Percentiles rank a stretch among this genome's conserved stretches.
Conservation (phyloP, 2,888 invertebrate species). For the Adela reaumurella region DNA sequence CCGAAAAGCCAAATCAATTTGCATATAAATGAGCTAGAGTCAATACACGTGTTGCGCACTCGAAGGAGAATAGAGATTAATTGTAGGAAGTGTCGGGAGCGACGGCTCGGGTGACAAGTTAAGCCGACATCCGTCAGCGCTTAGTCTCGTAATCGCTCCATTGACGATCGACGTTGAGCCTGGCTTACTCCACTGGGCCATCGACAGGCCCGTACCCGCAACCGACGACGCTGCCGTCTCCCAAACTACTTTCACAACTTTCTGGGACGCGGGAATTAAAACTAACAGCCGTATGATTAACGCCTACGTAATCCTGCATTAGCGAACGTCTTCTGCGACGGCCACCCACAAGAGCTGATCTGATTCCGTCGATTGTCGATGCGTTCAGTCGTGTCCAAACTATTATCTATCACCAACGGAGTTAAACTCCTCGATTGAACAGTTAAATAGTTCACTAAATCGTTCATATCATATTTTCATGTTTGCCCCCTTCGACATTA, state of each 20-base stretch:
- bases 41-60: slow-evolving; percentile 48
- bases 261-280: background rate
- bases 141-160: slow-evolving; percentile 41
- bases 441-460: too few species aligned
- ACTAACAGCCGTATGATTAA: background rate
- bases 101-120: slow-evolving; percentile 38
- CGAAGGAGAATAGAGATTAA: slow-evolving; percentile 47
- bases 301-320: background rate
- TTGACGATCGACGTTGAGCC: slow-evolving; percentile 52
- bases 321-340: background rate
- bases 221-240: background rate
- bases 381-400: background rate
- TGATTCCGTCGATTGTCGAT: background rate
- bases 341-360: background rate
- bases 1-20: slow-evolving; percentile 20
- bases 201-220: slow-evolving; percentile 22
- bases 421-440: too few species aligned
- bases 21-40: slow-evolving; percentile 53
- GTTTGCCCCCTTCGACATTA: too few species aligned
- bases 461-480: too few species aligned
- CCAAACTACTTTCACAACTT: background rate
- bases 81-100: slow-evolving; percentile 39
- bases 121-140: slow-evolving; percentile 56
- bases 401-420: background rate
- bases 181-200: slow-evolving; percentile 45